These are phyloP conservation scores for Crossocerus cetratus DNA, from an alignment of 2,888 invertebrate species.

Conservation along the genomic window DNA sequence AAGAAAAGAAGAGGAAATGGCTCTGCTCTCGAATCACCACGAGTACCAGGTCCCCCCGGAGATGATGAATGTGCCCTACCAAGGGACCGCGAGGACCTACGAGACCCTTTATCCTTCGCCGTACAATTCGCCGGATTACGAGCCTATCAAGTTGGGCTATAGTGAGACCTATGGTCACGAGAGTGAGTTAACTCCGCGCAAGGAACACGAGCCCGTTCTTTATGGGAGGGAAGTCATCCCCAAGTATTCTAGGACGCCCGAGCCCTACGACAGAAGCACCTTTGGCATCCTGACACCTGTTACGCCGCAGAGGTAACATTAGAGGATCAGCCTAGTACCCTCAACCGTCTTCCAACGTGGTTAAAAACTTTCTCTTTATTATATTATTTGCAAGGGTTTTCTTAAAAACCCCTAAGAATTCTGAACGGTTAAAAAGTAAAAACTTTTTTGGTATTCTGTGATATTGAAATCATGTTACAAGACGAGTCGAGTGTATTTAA, in stretches of 20 bases:
- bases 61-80: slow-evolving; percentile 63
- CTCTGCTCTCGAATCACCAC: slow-evolving; percentile 69
- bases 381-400: too few relatives aligned
- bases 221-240: slow-evolving; percentile 47
- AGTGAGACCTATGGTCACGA: slow-evolving; percentile 62
- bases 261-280: slow-evolving; percentile 67
- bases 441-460: too few relatives aligned
- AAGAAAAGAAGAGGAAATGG: slow-evolving; percentile 56
- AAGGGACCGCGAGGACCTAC: slow-evolving; percentile 48
- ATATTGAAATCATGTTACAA: too few relatives aligned
- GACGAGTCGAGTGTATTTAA: too few relatives aligned
- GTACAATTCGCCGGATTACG: slow-evolving; percentile 70
- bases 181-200: slow-evolving; percentile 62
- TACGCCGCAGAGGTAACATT: slow-evolving; percentile 70
- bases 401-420: too few relatives aligned
- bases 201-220: slow-evolving; percentile 50
- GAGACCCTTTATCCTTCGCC: slow-evolving; percentile 69
- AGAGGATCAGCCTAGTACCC: neutral
- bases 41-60: slow-evolving; percentile 63
- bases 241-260: slow-evolving; percentile 66
- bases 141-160: slow-evolving; percentile 54
- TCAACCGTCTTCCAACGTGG: too few relatives aligned
- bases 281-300: slow-evolving; percentile 68
- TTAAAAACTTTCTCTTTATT: too few relatives aligned
- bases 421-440: too few relatives aligned